Conservation (phyloP, 2,113 vertebrate species). For the Apistogramma diplotaenia region DNA sequence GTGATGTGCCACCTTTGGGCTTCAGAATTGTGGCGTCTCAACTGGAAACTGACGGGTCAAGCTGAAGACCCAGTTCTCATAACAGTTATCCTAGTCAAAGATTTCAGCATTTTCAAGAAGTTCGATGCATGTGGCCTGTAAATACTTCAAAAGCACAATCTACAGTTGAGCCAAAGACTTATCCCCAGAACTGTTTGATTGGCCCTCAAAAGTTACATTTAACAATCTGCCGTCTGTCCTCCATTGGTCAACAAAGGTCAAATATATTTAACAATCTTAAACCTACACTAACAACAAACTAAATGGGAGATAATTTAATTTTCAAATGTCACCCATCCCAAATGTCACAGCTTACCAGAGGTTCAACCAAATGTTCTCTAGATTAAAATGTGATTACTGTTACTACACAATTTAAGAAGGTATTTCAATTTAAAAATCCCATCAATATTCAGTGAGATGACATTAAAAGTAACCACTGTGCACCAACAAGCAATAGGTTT, state of each 20-base stretch:
- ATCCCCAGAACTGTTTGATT: not conserved
- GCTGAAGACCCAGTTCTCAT: not conserved
- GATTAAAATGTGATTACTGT: slow-evolving; percentile 6
- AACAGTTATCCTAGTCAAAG: not conserved
- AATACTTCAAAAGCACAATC: not conserved
- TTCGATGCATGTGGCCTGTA: not conserved
- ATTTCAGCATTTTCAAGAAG: not conserved
- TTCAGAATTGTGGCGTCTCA: not conserved
- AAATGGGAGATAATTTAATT: not conserved
- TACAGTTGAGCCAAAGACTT: not conserved
- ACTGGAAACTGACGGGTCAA: not conserved
- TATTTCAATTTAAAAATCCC: slow-evolving; percentile 43
- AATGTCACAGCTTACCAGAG: not conserved
- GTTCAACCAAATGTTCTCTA: too few relatives aligned
- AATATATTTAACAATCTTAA: too few relatives aligned
- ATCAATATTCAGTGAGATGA: slow-evolving; percentile 44
- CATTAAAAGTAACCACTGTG: not conserved
- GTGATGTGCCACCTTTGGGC: not conserved
- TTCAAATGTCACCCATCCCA: not conserved
- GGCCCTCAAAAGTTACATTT: not conserved
- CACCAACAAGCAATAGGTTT: not conserved
- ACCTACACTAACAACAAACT: not conserved
- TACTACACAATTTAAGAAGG: slow-evolving; percentile 26
- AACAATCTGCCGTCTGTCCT: not conserved
- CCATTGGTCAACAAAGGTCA: too few relatives aligned